phyloP scores from a whole-genome alignment of 1,140 invertebrate genomes.

The Drosophila equinoxialis region DNA sequence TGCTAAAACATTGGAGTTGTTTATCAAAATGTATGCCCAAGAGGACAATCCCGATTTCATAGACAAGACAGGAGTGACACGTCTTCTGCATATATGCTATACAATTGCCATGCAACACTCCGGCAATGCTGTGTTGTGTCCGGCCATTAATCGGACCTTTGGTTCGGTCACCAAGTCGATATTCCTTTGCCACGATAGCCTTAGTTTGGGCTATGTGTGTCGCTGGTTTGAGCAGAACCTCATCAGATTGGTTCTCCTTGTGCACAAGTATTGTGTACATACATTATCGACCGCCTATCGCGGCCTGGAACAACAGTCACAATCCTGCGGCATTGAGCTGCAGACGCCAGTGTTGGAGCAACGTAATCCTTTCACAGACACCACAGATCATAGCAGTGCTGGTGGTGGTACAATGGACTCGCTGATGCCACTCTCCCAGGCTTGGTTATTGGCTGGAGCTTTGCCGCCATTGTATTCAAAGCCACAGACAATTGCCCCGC shows the following conservation, averaged over 20 bases:
- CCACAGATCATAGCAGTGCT: conserved; percentile 51
- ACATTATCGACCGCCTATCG: conserved; percentile 90
- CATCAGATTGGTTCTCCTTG: conserved; percentile 88
- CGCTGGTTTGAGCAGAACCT: conserved; percentile 92
- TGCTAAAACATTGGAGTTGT: conserved; percentile 86
- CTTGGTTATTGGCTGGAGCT: conserved; percentile 91
- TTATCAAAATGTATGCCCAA: conserved; percentile 86
- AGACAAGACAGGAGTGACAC: conserved; percentile 85
- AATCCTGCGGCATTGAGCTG: conserved; percentile 87
- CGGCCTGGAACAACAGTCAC: conserved; percentile 85
- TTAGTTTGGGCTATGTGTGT: conserved; percentile 89
- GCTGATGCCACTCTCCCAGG: conserved; percentile 88
- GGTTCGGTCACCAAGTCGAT: conserved; percentile 89
- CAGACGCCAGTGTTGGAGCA: conserved; percentile 90
- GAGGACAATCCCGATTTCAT: conserved; percentile 81
- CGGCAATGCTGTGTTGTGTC: conserved; percentile 85
- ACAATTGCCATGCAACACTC: conserved; percentile 90
- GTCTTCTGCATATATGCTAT: conserved; percentile 88
- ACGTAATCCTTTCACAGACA: conserved; percentile 82
- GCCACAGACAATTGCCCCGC: conserved; percentile 82
- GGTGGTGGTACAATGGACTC: conserved; percentile 66
- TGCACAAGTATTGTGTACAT: conserved; percentile 91
- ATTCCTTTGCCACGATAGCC: conserved; percentile 90
- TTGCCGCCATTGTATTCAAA: conserved; percentile 88
- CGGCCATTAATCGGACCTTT: conserved; percentile 87